Conservation (phyloP, 1,140 invertebrate species). For the Brachionus rotundiformis region DNA sequence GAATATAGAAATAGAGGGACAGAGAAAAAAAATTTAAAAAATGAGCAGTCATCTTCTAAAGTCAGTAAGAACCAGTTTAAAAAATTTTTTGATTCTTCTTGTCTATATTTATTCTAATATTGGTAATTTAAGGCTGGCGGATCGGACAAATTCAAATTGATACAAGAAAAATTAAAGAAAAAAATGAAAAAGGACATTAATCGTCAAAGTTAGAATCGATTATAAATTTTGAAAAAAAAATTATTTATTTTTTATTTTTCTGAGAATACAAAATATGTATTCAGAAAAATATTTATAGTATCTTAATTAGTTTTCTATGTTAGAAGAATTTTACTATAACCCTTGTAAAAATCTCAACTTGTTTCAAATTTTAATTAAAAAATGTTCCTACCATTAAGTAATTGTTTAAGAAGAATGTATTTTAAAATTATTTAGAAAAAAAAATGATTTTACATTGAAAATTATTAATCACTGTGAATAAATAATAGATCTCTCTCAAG, state of each 20-base stretch:
- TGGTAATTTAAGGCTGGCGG: neutral
- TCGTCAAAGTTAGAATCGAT: conserved; percentile 10
- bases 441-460: no score
- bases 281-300: no score
- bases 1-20: neutral
- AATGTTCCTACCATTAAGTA: no score
- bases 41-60: conserved; percentile 31
- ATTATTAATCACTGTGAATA: no score
- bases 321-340: no score
- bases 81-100: neutral
- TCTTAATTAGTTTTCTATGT: no score
- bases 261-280: no score
- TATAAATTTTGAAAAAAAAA: neutral
- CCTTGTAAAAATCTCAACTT: no score
- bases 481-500: no score
- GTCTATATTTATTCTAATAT: neutral
- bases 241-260: neutral
- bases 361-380: no score
- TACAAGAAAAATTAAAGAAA: conserved; percentile 44
- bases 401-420: no score
- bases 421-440: no score
- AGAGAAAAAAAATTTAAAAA: neutral
- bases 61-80: conserved; percentile 50
- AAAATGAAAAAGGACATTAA: conserved; percentile 47
- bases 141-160: neutral